Evolutionary conservation across 2,888 invertebrate genomes (phyloP).

Genomic region (Caradrina kadenii): DNA sequence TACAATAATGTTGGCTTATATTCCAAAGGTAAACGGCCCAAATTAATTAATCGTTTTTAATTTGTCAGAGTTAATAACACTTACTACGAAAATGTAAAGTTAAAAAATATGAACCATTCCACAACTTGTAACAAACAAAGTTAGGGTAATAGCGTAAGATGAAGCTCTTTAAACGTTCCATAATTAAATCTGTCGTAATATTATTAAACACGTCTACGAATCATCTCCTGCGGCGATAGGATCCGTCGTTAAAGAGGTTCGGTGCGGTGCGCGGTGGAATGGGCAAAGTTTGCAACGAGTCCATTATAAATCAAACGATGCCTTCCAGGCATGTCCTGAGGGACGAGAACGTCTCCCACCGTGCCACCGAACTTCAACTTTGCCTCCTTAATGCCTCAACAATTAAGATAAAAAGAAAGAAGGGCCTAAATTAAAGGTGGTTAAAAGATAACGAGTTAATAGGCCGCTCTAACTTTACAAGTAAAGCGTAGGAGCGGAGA

Average conservation of each 20-base stretch:
- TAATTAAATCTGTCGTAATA: slow-evolving; percentile 91
- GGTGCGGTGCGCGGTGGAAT: slow-evolving; percentile 86
- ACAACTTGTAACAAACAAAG: slow-evolving; percentile 78
- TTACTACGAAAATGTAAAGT: slow-evolving; percentile 44
- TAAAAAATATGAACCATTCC: slow-evolving; percentile 66
- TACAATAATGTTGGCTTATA: not conserved
- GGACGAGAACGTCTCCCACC: slow-evolving; percentile 86
- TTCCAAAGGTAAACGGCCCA: not conserved
- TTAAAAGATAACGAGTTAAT: slow-evolving; percentile 90
- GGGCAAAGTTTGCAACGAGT: slow-evolving; percentile 90
- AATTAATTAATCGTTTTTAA: slow-evolving; percentile 8
- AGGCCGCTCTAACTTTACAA: slow-evolving; percentile 82
- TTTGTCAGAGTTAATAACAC: slow-evolving; percentile 31
- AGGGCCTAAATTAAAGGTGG: slow-evolving; percentile 89
- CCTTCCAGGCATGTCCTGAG: slow-evolving; percentile 89
- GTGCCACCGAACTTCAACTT: slow-evolving; percentile 87
- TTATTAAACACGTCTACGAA: slow-evolving; percentile 90
- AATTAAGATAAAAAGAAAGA: slow-evolving; percentile 91
- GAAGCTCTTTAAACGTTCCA: slow-evolving; percentile 87
- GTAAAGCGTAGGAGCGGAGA: slow-evolving; percentile 60
- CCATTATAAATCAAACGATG: slow-evolving; percentile 91
- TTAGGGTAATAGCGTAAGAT: slow-evolving; percentile 81
- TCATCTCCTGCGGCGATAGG: slow-evolving; percentile 89
- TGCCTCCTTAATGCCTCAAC: slow-evolving; percentile 89
- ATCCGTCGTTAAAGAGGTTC: slow-evolving; percentile 89